phyloP scores from a whole-genome alignment of 1,140 invertebrate genomes.

The Papilio aristodemus region DNA sequence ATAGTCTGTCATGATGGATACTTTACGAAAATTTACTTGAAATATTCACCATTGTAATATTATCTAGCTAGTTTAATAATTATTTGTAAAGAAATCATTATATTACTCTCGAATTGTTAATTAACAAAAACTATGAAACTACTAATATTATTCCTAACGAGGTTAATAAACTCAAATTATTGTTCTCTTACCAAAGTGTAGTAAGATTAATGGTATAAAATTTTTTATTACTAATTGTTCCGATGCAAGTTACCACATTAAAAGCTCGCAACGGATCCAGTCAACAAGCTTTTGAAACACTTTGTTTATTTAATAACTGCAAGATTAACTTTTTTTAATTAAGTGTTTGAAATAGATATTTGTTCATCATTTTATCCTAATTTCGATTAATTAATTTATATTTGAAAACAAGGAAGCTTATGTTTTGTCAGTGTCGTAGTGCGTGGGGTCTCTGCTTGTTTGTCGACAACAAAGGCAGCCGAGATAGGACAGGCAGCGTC shows the following conservation, averaged over 20 bases:
- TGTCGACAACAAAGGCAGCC: conserved; percentile 63
- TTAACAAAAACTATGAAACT: background rate
- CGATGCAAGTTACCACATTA: conserved; percentile 17
- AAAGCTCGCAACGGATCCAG: background rate
- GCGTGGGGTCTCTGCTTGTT: conserved; percentile 49
- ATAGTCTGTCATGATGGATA: conserved; percentile 13
- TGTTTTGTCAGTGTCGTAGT: conserved; percentile 24
- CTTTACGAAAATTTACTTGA: background rate
- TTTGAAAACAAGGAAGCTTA: background rate
- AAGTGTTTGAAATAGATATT: no score
- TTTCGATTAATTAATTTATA: conserved; percentile 6
- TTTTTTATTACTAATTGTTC: conserved; percentile 32
- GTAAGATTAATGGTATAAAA: conserved; percentile 27
- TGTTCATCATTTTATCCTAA: no score
- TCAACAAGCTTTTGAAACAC: no score
- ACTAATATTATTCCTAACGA: background rate
- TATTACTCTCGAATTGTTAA: background rate
- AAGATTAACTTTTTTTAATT: no score
- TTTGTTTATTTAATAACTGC: no score
- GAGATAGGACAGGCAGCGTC: conserved; percentile 47
- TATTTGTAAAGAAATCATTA: background rate
- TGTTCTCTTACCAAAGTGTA: conserved; percentile 11
- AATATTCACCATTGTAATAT: background rate
- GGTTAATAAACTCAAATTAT: conserved; percentile 29
- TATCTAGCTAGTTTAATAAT: background rate